These are phyloP conservation scores for Punctoribates punctum DNA, from an alignment of 2,888 invertebrate species.

Conservation along the genomic window DNA sequence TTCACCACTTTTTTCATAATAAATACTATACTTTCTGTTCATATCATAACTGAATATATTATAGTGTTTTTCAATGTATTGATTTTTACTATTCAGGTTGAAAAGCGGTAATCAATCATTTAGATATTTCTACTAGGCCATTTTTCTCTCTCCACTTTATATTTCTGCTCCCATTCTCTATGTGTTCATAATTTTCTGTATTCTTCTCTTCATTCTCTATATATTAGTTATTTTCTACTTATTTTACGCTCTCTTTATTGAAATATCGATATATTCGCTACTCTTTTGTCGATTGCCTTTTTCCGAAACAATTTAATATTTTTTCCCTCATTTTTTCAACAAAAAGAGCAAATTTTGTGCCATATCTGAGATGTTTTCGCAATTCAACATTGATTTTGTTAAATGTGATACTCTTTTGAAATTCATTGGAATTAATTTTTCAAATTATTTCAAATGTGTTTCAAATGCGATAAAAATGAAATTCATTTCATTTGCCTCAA, in stretches of 20 bases:
- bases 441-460: too few relatives aligned
- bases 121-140: not conserved
- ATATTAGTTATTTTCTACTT: too few relatives aligned
- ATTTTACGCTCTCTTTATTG: conserved; percentile 2
- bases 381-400: too few relatives aligned
- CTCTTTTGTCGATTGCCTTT: conserved; percentile 1
- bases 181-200: conserved; percentile 1
- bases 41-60: too few relatives aligned
- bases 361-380: too few relatives aligned
- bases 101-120: not conserved
- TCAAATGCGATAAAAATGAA: too few relatives aligned
- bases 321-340: not conserved
- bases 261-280: not conserved
- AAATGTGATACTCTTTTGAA: too few relatives aligned
- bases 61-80: not conserved
- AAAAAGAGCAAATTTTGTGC: not conserved
- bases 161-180: conserved; percentile 4
- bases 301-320: conserved; percentile 4
- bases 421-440: too few relatives aligned
- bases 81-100: not conserved
- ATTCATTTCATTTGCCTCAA: too few relatives aligned
- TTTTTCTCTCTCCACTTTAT: not conserved
- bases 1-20: not conserved
- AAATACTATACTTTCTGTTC: not conserved
- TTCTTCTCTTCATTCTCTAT: not conserved